Evolutionary conservation across 2,888 invertebrate genomes (phyloP), one percentile per base, ranked within the genome.

Genomic region (Oxyteleia sp.): DNA sequence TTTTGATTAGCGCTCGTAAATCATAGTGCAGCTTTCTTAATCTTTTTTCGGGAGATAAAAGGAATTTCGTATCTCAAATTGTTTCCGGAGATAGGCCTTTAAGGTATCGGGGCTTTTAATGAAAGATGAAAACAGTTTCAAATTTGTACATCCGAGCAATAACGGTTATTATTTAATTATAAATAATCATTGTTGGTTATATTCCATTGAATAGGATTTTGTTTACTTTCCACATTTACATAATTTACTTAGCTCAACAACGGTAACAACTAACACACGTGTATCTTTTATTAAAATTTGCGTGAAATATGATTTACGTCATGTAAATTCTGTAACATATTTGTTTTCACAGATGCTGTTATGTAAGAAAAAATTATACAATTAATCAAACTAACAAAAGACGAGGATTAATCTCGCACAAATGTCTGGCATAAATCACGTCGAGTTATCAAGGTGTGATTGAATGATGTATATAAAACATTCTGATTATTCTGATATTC

Each of bases 1-100:
- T 84, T 84, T 84, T 84, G 84, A 84, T 84, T 84, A 71, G 80
- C 72, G 61, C 64, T 80, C 81, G 81, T 81, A 84, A 84, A 84
- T 84, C 74, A 84, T 80, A 64, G 53, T 51, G 23, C 35, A 59
- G 55, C 69, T 81, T 72, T 69, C 84, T 76, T 81, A 84, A 84
- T 76, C 80, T 80, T 72, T 76, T 71, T 49, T 59, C 38, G 15
- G 5, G 57, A 81, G 66, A 81, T 81, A 81, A 81, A 81, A 68
- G 69, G 45, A 80, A 84, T 81, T 72, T 76, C 78, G 74, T 68
- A 61, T 64, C 63, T 81, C 57, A 74, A 84, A 84, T 84, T 84
- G 74, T 84, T 84, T 84, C 47, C 59, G 29, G 49, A 68, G 68
- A 68, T 81, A 68, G 76, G 72, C 76, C 72, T 78, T 80, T 66